Evolutionary conservation across 2,888 invertebrate species (phyloP), one percentile per base, ranked within the genome.

Genomic region (Aproaerema taeniolella): DNA sequence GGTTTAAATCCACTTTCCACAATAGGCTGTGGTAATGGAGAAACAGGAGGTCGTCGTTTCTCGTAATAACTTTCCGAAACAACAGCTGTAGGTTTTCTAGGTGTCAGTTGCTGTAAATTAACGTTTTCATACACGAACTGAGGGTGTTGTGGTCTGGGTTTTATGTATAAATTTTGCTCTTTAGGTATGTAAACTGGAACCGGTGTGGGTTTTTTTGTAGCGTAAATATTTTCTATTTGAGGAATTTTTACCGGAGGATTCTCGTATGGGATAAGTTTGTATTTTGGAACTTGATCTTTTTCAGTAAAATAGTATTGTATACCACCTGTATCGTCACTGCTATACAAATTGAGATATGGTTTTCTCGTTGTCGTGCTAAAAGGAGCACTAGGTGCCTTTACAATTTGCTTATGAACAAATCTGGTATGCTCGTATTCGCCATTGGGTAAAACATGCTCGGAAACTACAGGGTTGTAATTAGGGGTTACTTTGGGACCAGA

Each of bases 211-310:
- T 71, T 74, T 40, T 67, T 67, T 12, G 54, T 37, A 41, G 66
- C 63, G 48, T 67, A 73, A 36, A 61, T 30, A 20, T 64, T 59
- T 38, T 55, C 55, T 17, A 42, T 47, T 42, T 61, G 59, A 3
- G 53, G 34, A 14, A 42, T n/a, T 53, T 63, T 63, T 2, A 83
- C 55, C 1, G 87, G 85, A 8, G 86, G 76, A 61, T 87, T 87
- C 40, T 87, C 79, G 52, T 87, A 87, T 0, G 87, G 87, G n/a
- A 87, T 70, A 29, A 87, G 58, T 61, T 81, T 87, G 48, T 76
- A 87, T 56, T 75, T 82, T 4, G 73, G 76, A 25, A 55, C 42
- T 13, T 66, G 69, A 11, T 76, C 73, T 46, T 77, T 79, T 50
- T 80, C 78, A 2, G 76, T 50, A 33, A 72, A 52, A 58, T 83